Base-by-base conservation (phyloP, 2,113 vertebrate species). In the Reinhardtius hippoglossoides region DNA sequence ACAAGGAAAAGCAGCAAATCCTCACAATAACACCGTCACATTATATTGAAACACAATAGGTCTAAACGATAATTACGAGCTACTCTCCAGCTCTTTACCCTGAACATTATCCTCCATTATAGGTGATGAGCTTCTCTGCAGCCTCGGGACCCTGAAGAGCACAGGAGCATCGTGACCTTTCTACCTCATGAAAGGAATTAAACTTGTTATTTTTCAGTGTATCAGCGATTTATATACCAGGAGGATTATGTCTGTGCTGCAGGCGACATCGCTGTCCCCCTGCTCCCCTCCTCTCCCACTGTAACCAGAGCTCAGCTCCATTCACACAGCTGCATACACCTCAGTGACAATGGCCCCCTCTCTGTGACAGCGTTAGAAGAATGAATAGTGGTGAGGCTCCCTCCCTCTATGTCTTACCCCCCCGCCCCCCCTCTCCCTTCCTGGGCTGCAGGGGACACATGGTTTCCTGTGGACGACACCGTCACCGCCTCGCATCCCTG, bases 281-380 rank as follows among this genome's bases (percentile, higher is more conserved):
- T 44, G 24, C 71, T 73, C 54, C 31, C 31, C 81, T 65, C 57
- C 75, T 46, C 76, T 37, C 24, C 31, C 63, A 56, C 81, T 85
- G 93, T 91, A 94, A 94, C 87, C 83, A 40, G 89, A 92, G 82
- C 78, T 90, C 70, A 59, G 26, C 37, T 72, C 87, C 84, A 91
- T 92, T 92, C 91, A 87, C 81, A 18, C 46, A 50, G 15, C 14
- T 18, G 6, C 46, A 50, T 18, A 89, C 82, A 90, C 83, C 91
- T 93, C 80, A 48, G 80, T 80, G 81, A 91, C 90, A 90, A 92
- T 83, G 35, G 54, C 44, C 63, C 67, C 82, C 90, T 85, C 76
- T 60, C 74, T 69, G 85, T 95, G 95, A 94, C 94, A 95, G 91
- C 73, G 91, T 82, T 56, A 63, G 94, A 94, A 93, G 91, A 90